Percentiles rank a stretch among this genome's conserved stretches.
These are phyloP conservation scores for Tetragonisca angustula DNA, from an alignment of 2,888 invertebrate species.

Conservation along the genomic window DNA sequence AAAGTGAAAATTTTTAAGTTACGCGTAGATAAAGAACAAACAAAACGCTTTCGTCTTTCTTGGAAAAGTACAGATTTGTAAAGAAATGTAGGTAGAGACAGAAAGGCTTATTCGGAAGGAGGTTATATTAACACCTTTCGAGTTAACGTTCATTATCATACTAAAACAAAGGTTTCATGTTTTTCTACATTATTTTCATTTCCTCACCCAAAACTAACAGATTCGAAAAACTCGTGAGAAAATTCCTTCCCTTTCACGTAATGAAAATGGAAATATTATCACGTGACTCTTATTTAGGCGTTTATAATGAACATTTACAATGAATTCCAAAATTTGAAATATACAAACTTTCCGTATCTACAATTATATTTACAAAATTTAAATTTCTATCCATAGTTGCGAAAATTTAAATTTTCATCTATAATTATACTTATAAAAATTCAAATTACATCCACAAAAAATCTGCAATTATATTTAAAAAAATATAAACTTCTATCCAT, in stretches of 20 bases:
- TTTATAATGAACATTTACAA: no score
- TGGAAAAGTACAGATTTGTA: neutral
- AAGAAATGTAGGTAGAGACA: neutral
- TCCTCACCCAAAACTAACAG: no score
- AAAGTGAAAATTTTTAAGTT: neutral
- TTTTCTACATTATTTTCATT: neutral
- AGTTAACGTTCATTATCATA: constrained; percentile 9
- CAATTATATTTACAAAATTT: no score
- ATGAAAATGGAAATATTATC: no score
- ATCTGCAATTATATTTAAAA: no score
- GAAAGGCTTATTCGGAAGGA: neutral
- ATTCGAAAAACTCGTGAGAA: neutral
- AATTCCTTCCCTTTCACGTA: no score
- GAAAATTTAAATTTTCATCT: neutral
- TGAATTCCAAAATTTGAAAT: no score
- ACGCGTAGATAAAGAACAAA: neutral
- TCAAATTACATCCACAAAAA: no score
- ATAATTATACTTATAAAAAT: neutral
- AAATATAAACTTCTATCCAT: no score
- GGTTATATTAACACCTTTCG: neutral
- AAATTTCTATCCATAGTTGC: no score
- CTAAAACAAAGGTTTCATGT: neutral
- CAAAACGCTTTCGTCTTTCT: neutral
- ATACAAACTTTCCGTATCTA: no score
- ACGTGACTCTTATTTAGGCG: no score